Base-by-base conservation (phyloP, 2,888 invertebrate genomes). In the Penaeus monodon region DNA sequence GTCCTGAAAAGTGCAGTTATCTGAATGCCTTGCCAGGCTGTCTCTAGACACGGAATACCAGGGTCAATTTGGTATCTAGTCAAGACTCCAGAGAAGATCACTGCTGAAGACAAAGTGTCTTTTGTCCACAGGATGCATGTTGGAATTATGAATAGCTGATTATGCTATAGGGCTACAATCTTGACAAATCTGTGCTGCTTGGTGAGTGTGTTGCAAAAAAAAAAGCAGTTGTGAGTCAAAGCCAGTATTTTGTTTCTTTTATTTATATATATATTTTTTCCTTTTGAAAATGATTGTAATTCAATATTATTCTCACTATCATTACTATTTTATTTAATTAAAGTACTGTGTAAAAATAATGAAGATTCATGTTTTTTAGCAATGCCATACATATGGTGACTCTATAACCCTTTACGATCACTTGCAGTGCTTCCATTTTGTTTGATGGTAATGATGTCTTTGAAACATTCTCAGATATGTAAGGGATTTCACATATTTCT, bases 61-160 rank as follows among this genome's bases (percentile, higher is more conserved):
- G 82, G 83, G 82, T 82, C 82, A 79, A 79, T 86, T 86, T 86
- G 82, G 86, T 86, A 86, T 86, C 86, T 86, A 86, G 86, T 86
- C 86, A 86, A 86, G 79, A 83, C 85, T 81, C 83, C 76, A 70
- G 70, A 86, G 29, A 81, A 66, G 81, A 86, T 44, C 74, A 66
- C 44, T 74, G 38, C 3, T 70, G 27, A 70, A 29, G 22, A 70
- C 27, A 22, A 27, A 70, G 27, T 70, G 70, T 49, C 57, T 57
- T 17, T 78, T 38, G 63, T 27, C 57, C 79, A 29, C n/a, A 63
- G 74, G 33, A 44, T 79, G 64, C 73, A 27, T 57, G 12, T 29
- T 33, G 80, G 57, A 78, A 85, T 63, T 73, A 64, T 68, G 27
- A 73, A 70, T 80, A 44, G 74, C n/a, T 63, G 64, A 65, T 73